Evolutionary conservation across 2,113 vertebrate species (phyloP), one percentile per base, ranked within the genome.

Genomic region (Antechinus flavipes): DNA sequence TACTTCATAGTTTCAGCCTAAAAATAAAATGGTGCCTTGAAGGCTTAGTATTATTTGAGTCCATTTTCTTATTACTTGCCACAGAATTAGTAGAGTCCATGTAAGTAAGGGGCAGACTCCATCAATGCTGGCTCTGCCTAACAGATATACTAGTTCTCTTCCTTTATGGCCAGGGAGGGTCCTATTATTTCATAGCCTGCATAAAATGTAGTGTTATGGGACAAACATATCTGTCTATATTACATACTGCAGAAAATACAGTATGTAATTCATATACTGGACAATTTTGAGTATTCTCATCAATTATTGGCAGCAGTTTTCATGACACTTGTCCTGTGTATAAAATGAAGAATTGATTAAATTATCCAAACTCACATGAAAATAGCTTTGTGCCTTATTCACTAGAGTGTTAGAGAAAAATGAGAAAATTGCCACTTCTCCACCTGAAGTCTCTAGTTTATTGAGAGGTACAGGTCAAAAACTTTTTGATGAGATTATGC

Each of bases 301-400:
- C 58, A 93, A 89, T 35, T 47, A 84, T 42, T 61, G 25, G 56
- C 42, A 58, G 25, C 52, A 95, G 0, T 93, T 91, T 84, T 84
- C 94, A 92, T 94, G 53, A 93, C 52, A 93, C 12, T 95, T 53
- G 91, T 94, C 10, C 92, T 95, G 93, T 96, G 91, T 92, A 4
- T 95, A 55, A 96, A 95, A 84, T 54, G 46, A 54, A 91, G 94
- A 96, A 93, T 53, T 42, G 35, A 84, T 84, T 42, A 42, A 92
- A 68, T 92, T 90, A 94, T 52, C 58, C 27, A 84, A 91, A 96
- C 94, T 95, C 23, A 92, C 94, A 35, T 96, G 84, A 84, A 42
- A 42, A 23, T 23, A 84, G 19, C n/a, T 84, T 84, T 84, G 68
- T 42, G 19, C 68, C 68, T 84, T n/a, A 23, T 84, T 84, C 42